Evolutionary conservation across 2,888 invertebrate species (phyloP).

Genomic region (Heliconius cydno): DNA sequence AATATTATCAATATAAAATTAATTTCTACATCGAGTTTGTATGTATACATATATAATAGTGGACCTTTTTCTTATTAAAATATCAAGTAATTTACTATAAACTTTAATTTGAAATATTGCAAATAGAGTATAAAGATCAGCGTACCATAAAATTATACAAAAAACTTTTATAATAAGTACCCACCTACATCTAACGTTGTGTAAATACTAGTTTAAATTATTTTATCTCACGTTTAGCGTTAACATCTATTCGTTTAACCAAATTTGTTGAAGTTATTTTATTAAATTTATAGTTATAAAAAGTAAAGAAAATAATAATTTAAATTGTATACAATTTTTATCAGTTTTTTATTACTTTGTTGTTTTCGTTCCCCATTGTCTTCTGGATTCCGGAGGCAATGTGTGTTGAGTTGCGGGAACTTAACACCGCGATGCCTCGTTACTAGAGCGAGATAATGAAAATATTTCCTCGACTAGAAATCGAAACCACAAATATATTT

Average conservation of each 20-base stretch:
- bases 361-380: neutral
- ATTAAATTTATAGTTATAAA: neutral
- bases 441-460: no score
- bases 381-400: no score
- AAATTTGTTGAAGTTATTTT: neutral
- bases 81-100: neutral
- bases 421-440: no score
- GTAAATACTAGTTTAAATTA: conserved; percentile 6
- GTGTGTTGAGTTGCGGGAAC: no score
- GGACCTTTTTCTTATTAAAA: neutral
- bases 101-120: neutral
- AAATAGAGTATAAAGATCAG: conserved; percentile 8
- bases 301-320: neutral
- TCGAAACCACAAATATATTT: neutral
- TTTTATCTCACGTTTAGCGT: conserved; percentile 1
- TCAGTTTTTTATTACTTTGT: neutral
- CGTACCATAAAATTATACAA: neutral
- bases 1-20: no score
- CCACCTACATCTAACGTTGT: neutral
- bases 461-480: no score
- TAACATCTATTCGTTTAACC: neutral
- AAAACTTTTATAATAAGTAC: neutral
- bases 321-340: neutral
- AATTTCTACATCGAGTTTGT: no score
- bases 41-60: no score